Conservation (phyloP, 2,888 invertebrate species). For the Ernsta delagoae region DNA sequence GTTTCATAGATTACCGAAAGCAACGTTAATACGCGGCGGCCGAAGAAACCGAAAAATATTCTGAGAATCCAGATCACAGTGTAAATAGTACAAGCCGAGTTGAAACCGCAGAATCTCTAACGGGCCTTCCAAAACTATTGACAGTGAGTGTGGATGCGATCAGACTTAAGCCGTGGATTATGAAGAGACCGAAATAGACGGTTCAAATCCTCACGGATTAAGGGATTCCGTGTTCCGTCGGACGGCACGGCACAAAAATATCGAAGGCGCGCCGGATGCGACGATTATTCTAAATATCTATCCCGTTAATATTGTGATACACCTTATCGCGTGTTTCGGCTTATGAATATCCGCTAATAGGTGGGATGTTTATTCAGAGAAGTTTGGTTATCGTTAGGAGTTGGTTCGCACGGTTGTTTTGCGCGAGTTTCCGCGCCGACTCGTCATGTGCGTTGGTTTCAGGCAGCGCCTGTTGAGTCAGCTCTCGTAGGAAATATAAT, state of each 20-base stretch:
- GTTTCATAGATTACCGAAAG: slow-evolving; percentile 62
- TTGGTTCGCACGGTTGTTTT: slow-evolving; percentile 1
- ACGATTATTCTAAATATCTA: slow-evolving; percentile 81
- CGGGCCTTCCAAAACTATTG: slow-evolving; percentile 83
- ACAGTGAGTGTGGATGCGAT: slow-evolving; percentile 85
- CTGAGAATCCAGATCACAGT: slow-evolving; percentile 66
- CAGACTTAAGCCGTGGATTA: slow-evolving; percentile 83
- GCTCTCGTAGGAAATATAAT: background rate
- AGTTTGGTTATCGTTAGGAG: slow-evolving; percentile 1
- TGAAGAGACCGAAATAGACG: slow-evolving; percentile 84
- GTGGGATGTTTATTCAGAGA: slow-evolving; percentile 29
- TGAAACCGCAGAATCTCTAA: slow-evolving; percentile 78
- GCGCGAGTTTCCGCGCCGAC: slow-evolving; percentile 9
- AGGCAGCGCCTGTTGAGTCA: slow-evolving; percentile 9
- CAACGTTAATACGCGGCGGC: slow-evolving; percentile 49
- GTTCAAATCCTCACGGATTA: slow-evolving; percentile 82
- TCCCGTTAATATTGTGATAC: slow-evolving; percentile 73
- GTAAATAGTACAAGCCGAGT: slow-evolving; percentile 72
- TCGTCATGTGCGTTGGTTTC: background rate
- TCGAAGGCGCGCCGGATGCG: slow-evolving; percentile 81
- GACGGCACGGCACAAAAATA: slow-evolving; percentile 82
- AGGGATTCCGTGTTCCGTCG: slow-evolving; percentile 82
- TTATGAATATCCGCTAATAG: slow-evolving; percentile 33
- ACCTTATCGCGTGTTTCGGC: slow-evolving; percentile 35
- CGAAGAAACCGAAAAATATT: slow-evolving; percentile 78